Conservation (phyloP, 92 coral and sea anemone species). For the Montipora capitata region DNA sequence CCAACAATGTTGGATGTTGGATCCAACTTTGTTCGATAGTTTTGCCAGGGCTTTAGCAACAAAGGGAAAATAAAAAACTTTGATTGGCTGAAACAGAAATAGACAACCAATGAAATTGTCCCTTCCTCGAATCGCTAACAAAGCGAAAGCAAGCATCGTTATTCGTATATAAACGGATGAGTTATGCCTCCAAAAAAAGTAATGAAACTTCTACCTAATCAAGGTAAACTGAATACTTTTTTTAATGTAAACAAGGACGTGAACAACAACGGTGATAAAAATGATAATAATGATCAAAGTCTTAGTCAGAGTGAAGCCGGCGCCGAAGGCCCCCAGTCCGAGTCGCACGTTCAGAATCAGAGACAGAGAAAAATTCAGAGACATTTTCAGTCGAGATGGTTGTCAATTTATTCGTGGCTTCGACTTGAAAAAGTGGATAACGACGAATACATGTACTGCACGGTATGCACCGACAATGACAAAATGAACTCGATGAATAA, state of each 20-base stretch:
- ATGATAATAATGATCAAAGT: conserved; percentile 4
- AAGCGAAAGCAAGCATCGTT: too few species aligned
- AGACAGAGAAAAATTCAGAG: conserved; percentile 7
- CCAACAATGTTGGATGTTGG: too few species aligned
- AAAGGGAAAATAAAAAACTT: too few species aligned
- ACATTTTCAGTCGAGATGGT: background rate
- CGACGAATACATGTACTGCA: conserved; percentile 15
- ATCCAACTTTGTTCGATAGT: too few species aligned
- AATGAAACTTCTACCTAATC: too few species aligned
- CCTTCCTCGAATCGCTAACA: too few species aligned
- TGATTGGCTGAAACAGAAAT: too few species aligned
- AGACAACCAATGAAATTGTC: too few species aligned
- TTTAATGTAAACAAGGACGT: conserved; percentile 9
- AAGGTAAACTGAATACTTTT: background rate
- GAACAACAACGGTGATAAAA: conserved; percentile 10
- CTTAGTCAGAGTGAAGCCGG: conserved; percentile 14
- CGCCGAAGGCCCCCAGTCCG: conserved; percentile 13
- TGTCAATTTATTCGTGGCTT: conserved; percentile 7
- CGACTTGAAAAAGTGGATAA: conserved; percentile 14
- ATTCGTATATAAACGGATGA: too few species aligned
- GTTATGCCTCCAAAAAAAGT: too few species aligned
- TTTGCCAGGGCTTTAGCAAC: too few species aligned
- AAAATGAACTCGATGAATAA: conserved; percentile 10
- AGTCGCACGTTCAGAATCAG: conserved; percentile 10
- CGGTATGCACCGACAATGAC: conserved; percentile 15